Evolutionary conservation across 2,888 invertebrate genomes (phyloP).

Genomic region (Megalurothrips usitatus): DNA sequence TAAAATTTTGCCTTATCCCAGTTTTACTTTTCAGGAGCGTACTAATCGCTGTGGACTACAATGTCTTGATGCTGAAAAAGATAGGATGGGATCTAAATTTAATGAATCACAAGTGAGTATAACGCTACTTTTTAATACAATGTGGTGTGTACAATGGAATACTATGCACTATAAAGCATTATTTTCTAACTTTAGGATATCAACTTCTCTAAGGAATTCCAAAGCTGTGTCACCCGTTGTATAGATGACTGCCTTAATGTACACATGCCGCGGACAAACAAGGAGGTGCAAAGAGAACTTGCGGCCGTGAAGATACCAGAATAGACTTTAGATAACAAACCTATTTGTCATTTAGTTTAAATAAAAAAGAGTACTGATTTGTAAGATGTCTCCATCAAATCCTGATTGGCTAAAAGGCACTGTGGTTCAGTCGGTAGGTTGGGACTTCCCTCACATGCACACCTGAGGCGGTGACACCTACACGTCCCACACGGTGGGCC

Average conservation of each 20-base stretch:
- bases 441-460: no score
- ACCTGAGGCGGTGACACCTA: no score
- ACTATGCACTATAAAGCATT: no score
- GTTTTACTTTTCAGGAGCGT: background rate
- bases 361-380: background rate
- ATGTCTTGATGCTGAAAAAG: slow-evolving; percentile 2
- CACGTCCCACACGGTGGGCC: no score
- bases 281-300: slow-evolving; percentile 1
- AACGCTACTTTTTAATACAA: background rate
- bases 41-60: slow-evolving; percentile 10
- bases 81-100: background rate
- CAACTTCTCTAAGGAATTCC: background rate
- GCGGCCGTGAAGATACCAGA: background rate
- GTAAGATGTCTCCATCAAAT: background rate
- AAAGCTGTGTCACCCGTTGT: background rate
- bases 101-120: background rate
- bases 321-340: background rate
- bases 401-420: background rate
- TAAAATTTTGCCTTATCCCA: no score
- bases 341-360: background rate
- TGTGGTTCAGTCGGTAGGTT: background rate
- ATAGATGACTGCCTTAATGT: slow-evolving; percentile 7
- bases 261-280: background rate
- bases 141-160: background rate
- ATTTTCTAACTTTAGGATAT: background rate